Evolutionary conservation across 2,888 invertebrate species (phyloP).

Genomic region (Ophraella communa): DNA sequence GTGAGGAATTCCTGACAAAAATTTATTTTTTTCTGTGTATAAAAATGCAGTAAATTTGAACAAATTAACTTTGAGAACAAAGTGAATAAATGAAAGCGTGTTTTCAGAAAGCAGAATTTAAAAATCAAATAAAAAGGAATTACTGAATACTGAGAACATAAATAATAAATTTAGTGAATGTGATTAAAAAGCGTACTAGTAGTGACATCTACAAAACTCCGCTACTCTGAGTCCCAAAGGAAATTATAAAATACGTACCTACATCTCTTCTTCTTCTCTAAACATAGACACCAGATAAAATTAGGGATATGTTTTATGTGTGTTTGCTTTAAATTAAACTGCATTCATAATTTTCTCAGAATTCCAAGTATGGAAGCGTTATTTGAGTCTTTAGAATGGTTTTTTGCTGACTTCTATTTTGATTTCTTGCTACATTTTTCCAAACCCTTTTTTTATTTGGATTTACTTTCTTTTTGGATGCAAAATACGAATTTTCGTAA

Average conservation of each 20-base stretch:
- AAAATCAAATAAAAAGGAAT: conserved; percentile 50
- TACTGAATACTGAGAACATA: conserved; percentile 46
- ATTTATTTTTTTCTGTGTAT: neutral
- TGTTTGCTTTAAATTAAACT: conserved; percentile 55
- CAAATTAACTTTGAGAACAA: conserved; percentile 39
- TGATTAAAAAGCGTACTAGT: conserved; percentile 52
- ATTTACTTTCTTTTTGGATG: conserved; percentile 8
- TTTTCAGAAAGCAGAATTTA: conserved; percentile 38
- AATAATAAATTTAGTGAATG: conserved; percentile 52
- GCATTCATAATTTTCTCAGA: conserved; percentile 46
- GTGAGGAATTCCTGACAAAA: neutral
- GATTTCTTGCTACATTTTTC: conserved; percentile 19
- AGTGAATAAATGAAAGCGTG: conserved; percentile 43
- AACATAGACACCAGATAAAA: conserved; percentile 52
- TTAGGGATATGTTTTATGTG: conserved; percentile 53
- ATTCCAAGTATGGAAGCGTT: conserved; percentile 36
- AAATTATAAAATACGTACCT: conserved; percentile 58
- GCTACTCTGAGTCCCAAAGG: conserved; percentile 54
- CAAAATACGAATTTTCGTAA: neutral
- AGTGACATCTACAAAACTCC: conserved; percentile 50
- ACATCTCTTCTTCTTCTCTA: conserved; percentile 43
- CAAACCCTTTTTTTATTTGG: conserved; percentile 6
- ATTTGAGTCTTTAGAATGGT: conserved; percentile 23
- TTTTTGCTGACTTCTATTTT: conserved; percentile 32
- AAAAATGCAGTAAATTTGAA: conserved; percentile 35